Conservation (phyloP, 2,113 vertebrate genomes). For the Crypturellus undulatus region DNA sequence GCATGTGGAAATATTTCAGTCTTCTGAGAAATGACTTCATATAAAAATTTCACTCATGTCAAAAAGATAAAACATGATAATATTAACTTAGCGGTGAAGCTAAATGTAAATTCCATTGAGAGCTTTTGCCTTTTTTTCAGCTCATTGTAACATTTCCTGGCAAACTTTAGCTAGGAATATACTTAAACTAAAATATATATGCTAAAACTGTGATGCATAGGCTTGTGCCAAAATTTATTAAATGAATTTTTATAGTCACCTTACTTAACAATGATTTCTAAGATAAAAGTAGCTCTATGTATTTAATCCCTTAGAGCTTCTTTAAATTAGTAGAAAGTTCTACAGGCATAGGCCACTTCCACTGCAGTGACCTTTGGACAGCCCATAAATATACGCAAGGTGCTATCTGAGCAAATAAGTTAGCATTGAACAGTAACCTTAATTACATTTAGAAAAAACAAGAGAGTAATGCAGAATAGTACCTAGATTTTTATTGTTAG, state of each 20-base stretch:
- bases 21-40: neutral
- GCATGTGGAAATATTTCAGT: neutral
- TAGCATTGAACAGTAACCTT: neutral
- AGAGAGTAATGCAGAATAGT: neutral
- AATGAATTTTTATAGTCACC: neutral
- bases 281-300: neutral
- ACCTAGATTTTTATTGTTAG: neutral
- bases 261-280: neutral
- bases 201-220: neutral
- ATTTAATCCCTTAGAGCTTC: fast-evolving
- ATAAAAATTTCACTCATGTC: neutral
- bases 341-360: neutral
- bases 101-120: neutral
- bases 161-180: neutral
- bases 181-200: neutral
- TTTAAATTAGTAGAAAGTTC: neutral
- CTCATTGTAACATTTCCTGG: neutral
- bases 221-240: neutral
- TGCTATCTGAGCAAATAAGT: neutral
- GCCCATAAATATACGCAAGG: neutral
- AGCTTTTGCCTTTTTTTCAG: neutral
- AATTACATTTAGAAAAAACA: neutral
- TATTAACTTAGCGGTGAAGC: neutral
- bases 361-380: neutral
- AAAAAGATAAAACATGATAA: neutral